Conservation (phyloP, 2,888 invertebrate genomes). For the Rotaria macrura region DNA sequence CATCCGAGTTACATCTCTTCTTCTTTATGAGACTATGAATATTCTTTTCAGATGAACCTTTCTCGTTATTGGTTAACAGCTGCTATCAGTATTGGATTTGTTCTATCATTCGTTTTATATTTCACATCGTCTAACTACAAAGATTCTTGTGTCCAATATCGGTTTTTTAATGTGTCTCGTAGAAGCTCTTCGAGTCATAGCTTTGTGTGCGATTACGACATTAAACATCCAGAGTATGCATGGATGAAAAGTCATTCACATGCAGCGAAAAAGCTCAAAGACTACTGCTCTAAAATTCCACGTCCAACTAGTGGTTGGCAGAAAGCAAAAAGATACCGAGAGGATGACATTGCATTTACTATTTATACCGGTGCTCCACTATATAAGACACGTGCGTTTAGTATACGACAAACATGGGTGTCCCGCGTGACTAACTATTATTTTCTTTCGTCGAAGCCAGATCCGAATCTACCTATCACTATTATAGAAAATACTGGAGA, state of each 20-base stretch:
- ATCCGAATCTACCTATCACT: not conserved
- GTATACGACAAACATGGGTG: not conserved
- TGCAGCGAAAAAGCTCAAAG: not conserved
- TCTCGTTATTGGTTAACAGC: too few relatives aligned
- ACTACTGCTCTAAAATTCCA: not conserved
- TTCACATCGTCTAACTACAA: too few relatives aligned
- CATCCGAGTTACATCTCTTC: too few relatives aligned
- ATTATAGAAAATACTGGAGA: not conserved
- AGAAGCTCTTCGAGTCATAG: not conserved
- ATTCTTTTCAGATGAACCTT: too few relatives aligned
- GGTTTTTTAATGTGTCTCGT: too few relatives aligned
- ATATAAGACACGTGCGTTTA: not conserved
- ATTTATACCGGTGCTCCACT: not conserved
- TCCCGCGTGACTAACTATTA: not conserved
- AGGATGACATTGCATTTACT: not conserved
- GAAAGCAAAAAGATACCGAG: not conserved
- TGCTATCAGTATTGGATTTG: too few relatives aligned
- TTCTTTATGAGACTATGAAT: too few relatives aligned
- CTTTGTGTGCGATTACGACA: not conserved
- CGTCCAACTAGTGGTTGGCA: not conserved
- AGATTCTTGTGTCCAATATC: too few relatives aligned
- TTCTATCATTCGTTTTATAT: too few relatives aligned
- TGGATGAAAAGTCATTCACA: not conserved
- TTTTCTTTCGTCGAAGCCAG: not conserved
- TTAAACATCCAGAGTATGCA: not conserved